Base-by-base conservation (phyloP, 2,888 invertebrate genomes). In the Drosophila flavopinicola region DNA sequence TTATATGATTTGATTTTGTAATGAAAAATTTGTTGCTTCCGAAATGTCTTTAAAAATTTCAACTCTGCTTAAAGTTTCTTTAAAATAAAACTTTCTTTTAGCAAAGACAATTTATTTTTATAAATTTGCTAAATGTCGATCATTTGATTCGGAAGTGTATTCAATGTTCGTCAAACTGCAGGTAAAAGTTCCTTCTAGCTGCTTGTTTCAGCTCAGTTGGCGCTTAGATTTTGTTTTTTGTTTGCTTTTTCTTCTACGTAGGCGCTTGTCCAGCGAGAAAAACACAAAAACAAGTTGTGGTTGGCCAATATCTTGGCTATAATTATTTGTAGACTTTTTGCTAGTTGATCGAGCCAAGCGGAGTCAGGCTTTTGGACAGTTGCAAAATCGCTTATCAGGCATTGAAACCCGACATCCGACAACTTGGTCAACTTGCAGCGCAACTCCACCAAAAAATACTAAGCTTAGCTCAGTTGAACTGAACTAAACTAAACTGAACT, bases 241-340 rank as follows among this genome's bases (percentile, higher is more conserved):
- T n/a, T n/a, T n/a, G n/a, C n/a, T n/a, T n/a, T 35, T 27, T 54
- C 35, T 47, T 32, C 48, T 74, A 64, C 49, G 45, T 57, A 51
- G 63, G 32, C 67, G 67, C 61, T 56, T 53, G 59, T 47, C 33
- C 42, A 41, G 49, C 56, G 52, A 66, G 29, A 52, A 25, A 70
- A 42, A 54, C 33, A 58, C 32, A 33, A 45, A 58, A 60, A 53
- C 59, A 24, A 63, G 68, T 63, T 63, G 56, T 49, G 56, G 52
- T 78, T 85, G 76, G 83, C 78, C 53, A 85, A 85, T 73, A 66
- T 37, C 58, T 63, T 64, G 75, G 41, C 78, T 61, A 66, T 66
- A 83, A 83, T 78, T 78, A 73, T 74, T 74, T 74, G 74, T 78
- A 57, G 63, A 67, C 53, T 67, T 67, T 74, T 71, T 59, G 69